These are phyloP conservation scores for Pammene fasciana DNA, from an alignment of 2,888 invertebrate genomes.

Conservation along the genomic window DNA sequence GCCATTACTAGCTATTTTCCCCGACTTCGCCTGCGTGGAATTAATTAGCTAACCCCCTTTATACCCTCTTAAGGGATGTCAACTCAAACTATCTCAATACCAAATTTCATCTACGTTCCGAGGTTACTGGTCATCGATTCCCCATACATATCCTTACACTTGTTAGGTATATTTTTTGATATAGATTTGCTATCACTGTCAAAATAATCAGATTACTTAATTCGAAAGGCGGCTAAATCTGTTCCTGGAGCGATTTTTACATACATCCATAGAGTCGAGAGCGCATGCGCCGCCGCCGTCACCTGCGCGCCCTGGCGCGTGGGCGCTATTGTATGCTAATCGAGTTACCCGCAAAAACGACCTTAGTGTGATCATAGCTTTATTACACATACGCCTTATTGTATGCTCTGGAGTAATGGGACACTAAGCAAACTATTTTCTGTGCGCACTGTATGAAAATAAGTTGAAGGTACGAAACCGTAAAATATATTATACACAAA, in stretches of 20 bases:
- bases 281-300: constrained; percentile 70
- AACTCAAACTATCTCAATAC: too few species aligned
- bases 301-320: constrained; percentile 76
- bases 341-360: constrained; percentile 19
- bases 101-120: too few species aligned
- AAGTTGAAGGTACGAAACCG: constrained; percentile 62
- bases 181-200: too few species aligned
- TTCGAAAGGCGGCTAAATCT: constrained; percentile 47
- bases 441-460: constrained; percentile 45
- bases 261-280: constrained; percentile 46
- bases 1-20: too few species aligned
- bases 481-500: too few species aligned
- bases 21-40: too few species aligned
- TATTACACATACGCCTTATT: constrained; percentile 10
- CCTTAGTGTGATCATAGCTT: constrained; percentile 1
- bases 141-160: too few species aligned
- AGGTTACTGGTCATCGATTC: too few species aligned
- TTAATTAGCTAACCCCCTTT: too few species aligned
- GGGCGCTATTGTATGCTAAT: constrained; percentile 70
- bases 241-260: constrained; percentile 49
- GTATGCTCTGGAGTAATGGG: constrained; percentile 1
- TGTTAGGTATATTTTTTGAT: too few species aligned
- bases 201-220: constrained; percentile 40
- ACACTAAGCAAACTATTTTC: constrained; percentile 21
- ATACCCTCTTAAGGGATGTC: too few species aligned